Evolutionary conservation across 53 echinoderm and acorn worm species (phyloP), one percentile per base, ranked within the genome.

Genomic region (Zoroaster sp.): DNA sequence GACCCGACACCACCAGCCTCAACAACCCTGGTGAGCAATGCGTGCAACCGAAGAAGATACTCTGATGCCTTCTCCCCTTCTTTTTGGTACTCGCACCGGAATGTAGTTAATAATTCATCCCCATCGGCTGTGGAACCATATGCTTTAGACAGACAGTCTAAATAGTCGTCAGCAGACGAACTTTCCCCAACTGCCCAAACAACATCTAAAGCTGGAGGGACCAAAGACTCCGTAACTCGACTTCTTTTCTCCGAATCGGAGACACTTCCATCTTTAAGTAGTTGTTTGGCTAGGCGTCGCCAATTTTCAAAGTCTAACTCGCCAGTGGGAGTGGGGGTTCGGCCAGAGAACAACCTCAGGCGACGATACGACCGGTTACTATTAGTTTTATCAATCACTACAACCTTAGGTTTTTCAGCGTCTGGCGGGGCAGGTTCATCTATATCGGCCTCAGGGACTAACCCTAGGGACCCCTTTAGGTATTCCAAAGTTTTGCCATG

Each of bases 51-150:
- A 21, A 47, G 34, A 0, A 95, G 51, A 42, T 73, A 90, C 0
- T 78, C 66, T 1, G 88, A 92, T 0, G 90, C 46, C 40, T 78
- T 88, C 39, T 92, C 90, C 0, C n/a, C n/a, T n/a, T n/a, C n/a
- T n/a, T n/a, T n/a, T n/a, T n/a, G n/a, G n/a, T n/a, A n/a, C n/a
- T n/a, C n/a, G 18, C 81, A 76, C 3, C 88, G 90, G 52, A 92
- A 91, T 30, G 83, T 37, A 0, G 91, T 63, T 33, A 87, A 68
- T 3, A 92, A 73, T 33, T 94, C 92, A 4, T 94, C 90, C 0
- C 92, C 94, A 45, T 83, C 87, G 5, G 88, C 87, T 0, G 83
- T 92, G 40, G 54, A 82, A 0, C 94, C 92, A 41, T 92, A 92
- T 1, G 83, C 94, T 6, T n/a, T 43, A 3, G 89, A 92, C 25